Evolutionary conservation across 1,140 invertebrate species (phyloP).

Genomic region (Macrocentrus cingulum): DNA sequence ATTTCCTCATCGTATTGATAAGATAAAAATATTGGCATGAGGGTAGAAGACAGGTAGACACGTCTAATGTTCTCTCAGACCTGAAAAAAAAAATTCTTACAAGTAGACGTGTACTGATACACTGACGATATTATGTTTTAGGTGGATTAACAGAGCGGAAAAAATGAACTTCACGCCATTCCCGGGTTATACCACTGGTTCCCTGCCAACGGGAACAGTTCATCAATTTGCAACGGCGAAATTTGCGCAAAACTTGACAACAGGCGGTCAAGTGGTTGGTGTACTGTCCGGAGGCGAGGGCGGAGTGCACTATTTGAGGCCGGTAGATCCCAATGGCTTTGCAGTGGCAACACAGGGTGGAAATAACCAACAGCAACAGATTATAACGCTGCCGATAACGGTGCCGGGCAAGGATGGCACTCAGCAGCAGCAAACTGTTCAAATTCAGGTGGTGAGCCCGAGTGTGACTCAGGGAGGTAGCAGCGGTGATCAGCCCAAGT

Average conservation of each 20-base stretch:
- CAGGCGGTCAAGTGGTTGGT: slow-evolving; percentile 63
- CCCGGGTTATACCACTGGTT: slow-evolving; percentile 64
- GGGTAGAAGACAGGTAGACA: too few relatives aligned
- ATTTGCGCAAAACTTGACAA: slow-evolving; percentile 66
- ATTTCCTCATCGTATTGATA: too few relatives aligned
- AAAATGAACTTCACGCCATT: slow-evolving; percentile 75
- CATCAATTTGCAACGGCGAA: slow-evolving; percentile 69
- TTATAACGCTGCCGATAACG: slow-evolving; percentile 74
- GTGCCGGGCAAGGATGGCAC: slow-evolving; percentile 75
- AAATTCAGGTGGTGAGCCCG: slow-evolving; percentile 74
- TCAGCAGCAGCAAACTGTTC: slow-evolving; percentile 71
- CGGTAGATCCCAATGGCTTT: slow-evolving; percentile 67
- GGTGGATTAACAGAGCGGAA: slow-evolving; percentile 22
- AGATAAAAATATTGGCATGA: too few relatives aligned
- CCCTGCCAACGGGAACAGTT: slow-evolving; percentile 65
- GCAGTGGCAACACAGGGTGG: slow-evolving; percentile 48
- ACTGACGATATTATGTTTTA: slow-evolving; percentile 2
- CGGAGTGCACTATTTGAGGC: slow-evolving; percentile 74
- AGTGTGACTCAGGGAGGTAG: slow-evolving; percentile 58
- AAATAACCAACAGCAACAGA: slow-evolving; percentile 61
- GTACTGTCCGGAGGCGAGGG: slow-evolving; percentile 66
- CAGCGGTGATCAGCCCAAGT: slow-evolving; percentile 66
- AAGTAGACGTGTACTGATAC: too few relatives aligned
- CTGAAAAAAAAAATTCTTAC: too few relatives aligned
- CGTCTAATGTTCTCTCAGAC: too few relatives aligned